phyloP scores from a whole-genome alignment of 2,888 invertebrate species.

The Ormyrus thymus region DNA sequence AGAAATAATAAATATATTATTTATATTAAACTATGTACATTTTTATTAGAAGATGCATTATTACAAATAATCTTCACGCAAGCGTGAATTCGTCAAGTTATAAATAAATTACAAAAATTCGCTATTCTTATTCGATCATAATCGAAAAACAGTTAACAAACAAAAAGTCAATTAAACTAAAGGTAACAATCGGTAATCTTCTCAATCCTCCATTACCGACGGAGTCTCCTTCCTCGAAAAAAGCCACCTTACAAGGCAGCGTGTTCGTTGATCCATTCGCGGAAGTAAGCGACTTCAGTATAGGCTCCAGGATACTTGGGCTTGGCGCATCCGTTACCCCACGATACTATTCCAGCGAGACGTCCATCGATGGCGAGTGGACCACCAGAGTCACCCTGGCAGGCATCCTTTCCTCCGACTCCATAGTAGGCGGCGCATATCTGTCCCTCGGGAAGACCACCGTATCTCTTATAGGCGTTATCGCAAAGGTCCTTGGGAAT shows the following conservation, averaged over 20 bases:
- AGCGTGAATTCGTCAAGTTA: too few relatives aligned
- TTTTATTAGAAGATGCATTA: too few relatives aligned
- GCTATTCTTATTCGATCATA: too few relatives aligned
- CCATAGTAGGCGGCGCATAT: slow-evolving; percentile 78
- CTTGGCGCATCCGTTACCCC: slow-evolving; percentile 78
- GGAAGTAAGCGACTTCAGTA: slow-evolving; percentile 77
- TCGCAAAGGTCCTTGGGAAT: slow-evolving; percentile 76
- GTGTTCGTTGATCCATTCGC: slow-evolving; percentile 64
- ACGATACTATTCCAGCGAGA: slow-evolving; percentile 65
- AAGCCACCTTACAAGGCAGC: background rate
- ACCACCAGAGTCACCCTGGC: slow-evolving; percentile 66
- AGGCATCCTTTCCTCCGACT: slow-evolving; percentile 76
- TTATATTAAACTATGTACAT: too few relatives aligned
- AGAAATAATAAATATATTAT: too few relatives aligned
- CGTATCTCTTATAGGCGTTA: slow-evolving; percentile 73
- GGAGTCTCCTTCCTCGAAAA: too few relatives aligned
- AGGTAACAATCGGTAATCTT: too few relatives aligned
- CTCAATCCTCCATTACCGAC: too few relatives aligned
- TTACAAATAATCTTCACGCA: too few relatives aligned
- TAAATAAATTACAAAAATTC: too few relatives aligned
- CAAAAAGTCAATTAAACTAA: too few relatives aligned
- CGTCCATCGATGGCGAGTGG: slow-evolving; percentile 62
- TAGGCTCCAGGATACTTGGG: slow-evolving; percentile 75
- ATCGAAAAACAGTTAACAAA: too few relatives aligned
- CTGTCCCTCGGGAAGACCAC: slow-evolving; percentile 67